phyloP scores from a whole-genome alignment of 2,113 vertebrate species.

The Colistium nudipinnis region DNA sequence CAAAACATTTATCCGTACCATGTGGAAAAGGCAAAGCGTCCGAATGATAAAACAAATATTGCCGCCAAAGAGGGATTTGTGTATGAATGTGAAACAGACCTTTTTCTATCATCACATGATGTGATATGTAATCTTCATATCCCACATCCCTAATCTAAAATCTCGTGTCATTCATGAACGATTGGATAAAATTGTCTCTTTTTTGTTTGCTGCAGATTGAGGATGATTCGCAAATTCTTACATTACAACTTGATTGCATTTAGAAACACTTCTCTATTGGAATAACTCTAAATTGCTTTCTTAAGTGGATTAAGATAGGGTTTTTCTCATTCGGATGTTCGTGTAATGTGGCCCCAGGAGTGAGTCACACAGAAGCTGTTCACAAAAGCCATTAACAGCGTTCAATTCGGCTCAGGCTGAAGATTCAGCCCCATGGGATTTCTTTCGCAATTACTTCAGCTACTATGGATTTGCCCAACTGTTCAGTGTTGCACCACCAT shows the following conservation, averaged over 20 bases:
- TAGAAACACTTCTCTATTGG: slow-evolving; percentile 17
- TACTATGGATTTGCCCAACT: slow-evolving; percentile 39
- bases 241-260: slow-evolving; percentile 42
- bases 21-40: too few species aligned
- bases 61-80: too few species aligned
- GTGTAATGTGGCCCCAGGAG: slow-evolving; percentile 57
- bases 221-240: slow-evolving; percentile 27
- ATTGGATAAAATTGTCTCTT: slow-evolving; percentile 31
- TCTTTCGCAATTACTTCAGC: slow-evolving; percentile 51
- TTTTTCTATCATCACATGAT: too few species aligned
- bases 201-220: slow-evolving; percentile 20
- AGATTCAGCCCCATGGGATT: slow-evolving; percentile 50
- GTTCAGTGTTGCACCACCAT: slow-evolving; percentile 26
- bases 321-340: slow-evolving; percentile 63
- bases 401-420: slow-evolving; percentile 53
- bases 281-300: slow-evolving; percentile 60
- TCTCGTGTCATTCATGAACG: slow-evolving; percentile 11
- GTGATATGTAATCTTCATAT: too few species aligned
- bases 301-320: slow-evolving; percentile 63
- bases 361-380: slow-evolving; percentile 58
- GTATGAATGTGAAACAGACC: too few species aligned
- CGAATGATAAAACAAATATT: too few species aligned
- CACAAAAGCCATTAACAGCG: slow-evolving; percentile 64
- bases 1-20: too few species aligned
- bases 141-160: background rate